phyloP scores from a whole-genome alignment of 2,797 vertebrate species.

The Chaetophractus vellerosus region DNA sequence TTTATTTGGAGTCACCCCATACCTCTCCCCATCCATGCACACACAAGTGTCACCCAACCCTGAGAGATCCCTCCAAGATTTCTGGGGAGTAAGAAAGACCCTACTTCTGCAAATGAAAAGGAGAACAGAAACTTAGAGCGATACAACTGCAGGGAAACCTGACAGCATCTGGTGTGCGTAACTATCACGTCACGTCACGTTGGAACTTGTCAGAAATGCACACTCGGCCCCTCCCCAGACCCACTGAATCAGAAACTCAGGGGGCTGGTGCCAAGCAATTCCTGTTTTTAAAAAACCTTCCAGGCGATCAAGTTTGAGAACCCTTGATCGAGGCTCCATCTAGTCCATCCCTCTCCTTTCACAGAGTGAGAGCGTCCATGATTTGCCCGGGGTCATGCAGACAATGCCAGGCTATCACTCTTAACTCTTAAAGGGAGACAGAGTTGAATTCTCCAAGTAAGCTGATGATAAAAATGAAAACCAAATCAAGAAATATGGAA shows the following conservation, averaged over 20 bases:
- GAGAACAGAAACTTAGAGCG: not conserved
- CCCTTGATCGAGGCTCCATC: too few species aligned
- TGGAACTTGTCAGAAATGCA: not conserved
- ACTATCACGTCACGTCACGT: too few species aligned
- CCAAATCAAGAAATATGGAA: not conserved
- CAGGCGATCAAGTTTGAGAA: slow-evolving; percentile 3
- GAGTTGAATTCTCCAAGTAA: not conserved
- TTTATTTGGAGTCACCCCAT: not conserved
- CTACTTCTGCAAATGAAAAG: not conserved
- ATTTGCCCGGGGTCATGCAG: not conserved
- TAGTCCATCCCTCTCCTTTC: not conserved
- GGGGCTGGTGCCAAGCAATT: too few species aligned
- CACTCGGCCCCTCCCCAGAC: not conserved
- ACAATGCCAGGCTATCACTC: not conserved
- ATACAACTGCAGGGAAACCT: not conserved
- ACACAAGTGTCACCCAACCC: not conserved
- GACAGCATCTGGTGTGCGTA: not conserved
- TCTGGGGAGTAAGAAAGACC: not conserved
- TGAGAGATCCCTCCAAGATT: not conserved
- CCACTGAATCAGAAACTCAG: not conserved
- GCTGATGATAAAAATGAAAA: not conserved
- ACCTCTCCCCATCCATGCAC: not conserved
- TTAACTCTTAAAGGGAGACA: not conserved
- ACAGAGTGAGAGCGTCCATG: not conserved
- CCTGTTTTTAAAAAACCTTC: not conserved